phyloP scores from a whole-genome alignment of 2,113 vertebrate species.

The Chelonoidis abingdonii region DNA sequence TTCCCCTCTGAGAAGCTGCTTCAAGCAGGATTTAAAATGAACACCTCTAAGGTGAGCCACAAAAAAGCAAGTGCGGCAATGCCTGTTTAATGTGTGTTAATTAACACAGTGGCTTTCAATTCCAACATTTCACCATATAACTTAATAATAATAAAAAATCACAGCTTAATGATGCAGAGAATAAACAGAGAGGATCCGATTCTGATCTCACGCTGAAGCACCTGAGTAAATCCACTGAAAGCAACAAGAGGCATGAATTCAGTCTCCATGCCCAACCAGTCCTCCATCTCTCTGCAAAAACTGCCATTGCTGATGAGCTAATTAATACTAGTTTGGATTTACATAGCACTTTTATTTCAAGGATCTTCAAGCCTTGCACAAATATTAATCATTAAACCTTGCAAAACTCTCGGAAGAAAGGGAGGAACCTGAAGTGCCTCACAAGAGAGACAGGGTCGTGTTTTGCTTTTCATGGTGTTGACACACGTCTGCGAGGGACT shows the following conservation, averaged over 20 bases:
- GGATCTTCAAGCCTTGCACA: not conserved
- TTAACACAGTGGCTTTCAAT: not conserved
- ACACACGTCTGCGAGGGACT: not conserved
- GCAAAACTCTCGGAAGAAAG: not conserved
- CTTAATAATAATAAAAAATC: not conserved
- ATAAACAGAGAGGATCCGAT: not conserved
- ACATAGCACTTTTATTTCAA: not conserved
- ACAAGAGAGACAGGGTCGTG: not conserved
- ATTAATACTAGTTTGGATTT: not conserved
- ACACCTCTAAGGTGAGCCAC: not conserved
- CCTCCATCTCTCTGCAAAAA: not conserved
- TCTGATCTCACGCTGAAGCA: not conserved
- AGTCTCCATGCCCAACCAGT: not conserved
- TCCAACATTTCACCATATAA: not conserved
- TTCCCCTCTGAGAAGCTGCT: not conserved
- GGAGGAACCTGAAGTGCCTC: not conserved
- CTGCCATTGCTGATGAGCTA: not conserved
- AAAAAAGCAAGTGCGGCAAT: not conserved
- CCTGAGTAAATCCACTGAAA: not conserved
- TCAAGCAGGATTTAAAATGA: not conserved
- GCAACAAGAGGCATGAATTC: not conserved
- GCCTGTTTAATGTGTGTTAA: not conserved
- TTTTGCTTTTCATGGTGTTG: not conserved
- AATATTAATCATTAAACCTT: not conserved
- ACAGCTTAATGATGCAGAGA: not conserved